Evolutionary conservation across 1,140 invertebrate species (phyloP).

Genomic region (Limonius californicus): DNA sequence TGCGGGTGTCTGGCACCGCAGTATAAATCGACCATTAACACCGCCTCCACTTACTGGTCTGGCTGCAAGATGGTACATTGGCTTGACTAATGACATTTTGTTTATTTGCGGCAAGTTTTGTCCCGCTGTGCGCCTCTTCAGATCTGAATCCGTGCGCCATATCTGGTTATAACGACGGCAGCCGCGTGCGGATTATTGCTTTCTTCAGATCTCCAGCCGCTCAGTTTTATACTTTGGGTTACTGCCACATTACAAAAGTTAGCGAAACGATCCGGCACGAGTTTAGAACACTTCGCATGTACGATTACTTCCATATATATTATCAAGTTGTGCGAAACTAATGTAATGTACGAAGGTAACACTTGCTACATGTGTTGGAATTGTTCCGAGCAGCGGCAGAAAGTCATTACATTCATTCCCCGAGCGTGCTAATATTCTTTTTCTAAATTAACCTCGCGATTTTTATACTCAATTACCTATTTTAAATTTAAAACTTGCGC

Average conservation of each 20-base stretch:
- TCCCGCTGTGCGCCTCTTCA: slow-evolving; percentile 26
- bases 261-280: background rate
- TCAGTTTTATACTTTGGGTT: slow-evolving; percentile 36
- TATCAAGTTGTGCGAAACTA: slow-evolving; percentile 4
- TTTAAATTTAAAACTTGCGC: too few species aligned
- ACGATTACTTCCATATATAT: slow-evolving; percentile 11
- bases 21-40: slow-evolving; percentile 37
- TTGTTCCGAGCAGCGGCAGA: background rate
- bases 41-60: slow-evolving; percentile 22
- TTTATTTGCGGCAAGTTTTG: slow-evolving; percentile 34
- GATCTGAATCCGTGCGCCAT: slow-evolving; percentile 21
- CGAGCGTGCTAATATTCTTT: too few species aligned
- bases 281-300: slow-evolving; percentile 12
- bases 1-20: slow-evolving; percentile 25
- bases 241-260: slow-evolving; percentile 26
- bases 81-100: slow-evolving; percentile 33
- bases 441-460: too few species aligned
- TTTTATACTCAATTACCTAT: too few species aligned
- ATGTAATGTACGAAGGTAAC: background rate
- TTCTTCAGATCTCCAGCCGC: slow-evolving; percentile 28
- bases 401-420: too few species aligned
- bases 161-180: slow-evolving; percentile 33
- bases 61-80: slow-evolving; percentile 10
- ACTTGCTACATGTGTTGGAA: background rate
- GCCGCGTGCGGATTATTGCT: slow-evolving; percentile 36